These are phyloP conservation scores for Pica pica DNA, from an alignment of 2,113 vertebrate species.

Conservation along the genomic window DNA sequence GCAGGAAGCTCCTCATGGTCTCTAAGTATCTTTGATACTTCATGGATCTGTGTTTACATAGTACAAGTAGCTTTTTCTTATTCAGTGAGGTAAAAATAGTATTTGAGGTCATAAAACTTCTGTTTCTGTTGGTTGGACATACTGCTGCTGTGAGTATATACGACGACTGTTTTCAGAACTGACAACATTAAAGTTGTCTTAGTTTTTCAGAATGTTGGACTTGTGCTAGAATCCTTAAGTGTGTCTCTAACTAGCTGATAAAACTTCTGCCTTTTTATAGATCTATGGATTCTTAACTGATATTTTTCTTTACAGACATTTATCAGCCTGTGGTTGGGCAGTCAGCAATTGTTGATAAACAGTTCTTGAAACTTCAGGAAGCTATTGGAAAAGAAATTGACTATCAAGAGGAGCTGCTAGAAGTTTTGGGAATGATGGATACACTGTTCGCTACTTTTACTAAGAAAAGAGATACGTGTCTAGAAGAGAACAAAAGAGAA, in stretches of 20 bases:
- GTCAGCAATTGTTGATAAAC: slow-evolving; percentile 85
- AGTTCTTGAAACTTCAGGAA: slow-evolving; percentile 86
- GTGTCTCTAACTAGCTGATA: not conserved
- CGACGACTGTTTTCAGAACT: not conserved
- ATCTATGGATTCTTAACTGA: not conserved
- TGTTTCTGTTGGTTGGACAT: not conserved
- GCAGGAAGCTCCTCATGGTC: not conserved
- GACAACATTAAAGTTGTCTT: not conserved
- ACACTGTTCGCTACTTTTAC: slow-evolving; percentile 89
- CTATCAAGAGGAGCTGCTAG: slow-evolving; percentile 88
- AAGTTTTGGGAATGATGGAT: slow-evolving; percentile 96
- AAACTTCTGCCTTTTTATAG: not conserved
- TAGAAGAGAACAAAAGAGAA: not conserved
- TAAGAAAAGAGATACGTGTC: slow-evolving; percentile 66
- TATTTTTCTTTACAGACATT: slow-evolving; percentile 75
- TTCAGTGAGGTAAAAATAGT: not conserved
- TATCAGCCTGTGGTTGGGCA: slow-evolving; percentile 85
- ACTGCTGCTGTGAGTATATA: not conserved
- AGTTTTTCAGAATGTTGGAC: not conserved
- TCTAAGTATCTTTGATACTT: not conserved
- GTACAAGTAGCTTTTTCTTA: not conserved
- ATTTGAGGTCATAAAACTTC: not conserved
- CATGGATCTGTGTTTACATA: not conserved
- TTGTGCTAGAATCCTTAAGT: not conserved
- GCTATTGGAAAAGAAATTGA: slow-evolving; percentile 87